phyloP scores from a whole-genome alignment of 1,140 invertebrate species.

The Dryas iulia region DNA sequence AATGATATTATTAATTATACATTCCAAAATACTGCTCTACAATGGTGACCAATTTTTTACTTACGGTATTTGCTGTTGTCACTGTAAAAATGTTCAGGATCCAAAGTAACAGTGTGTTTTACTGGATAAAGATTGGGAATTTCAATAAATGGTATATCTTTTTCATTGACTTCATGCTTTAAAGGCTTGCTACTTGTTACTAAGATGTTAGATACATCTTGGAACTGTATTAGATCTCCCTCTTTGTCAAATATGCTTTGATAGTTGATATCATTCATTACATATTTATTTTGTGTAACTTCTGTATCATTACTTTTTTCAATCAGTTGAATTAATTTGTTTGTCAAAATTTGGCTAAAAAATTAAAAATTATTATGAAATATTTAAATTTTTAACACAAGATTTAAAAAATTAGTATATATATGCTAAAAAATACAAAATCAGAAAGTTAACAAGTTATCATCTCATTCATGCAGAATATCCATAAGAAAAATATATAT shows the following conservation, averaged over 20 bases:
- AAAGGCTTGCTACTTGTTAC: conserved; percentile 84
- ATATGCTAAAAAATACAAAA: too few relatives aligned
- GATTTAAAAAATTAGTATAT: too few relatives aligned
- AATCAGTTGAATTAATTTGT: conserved; percentile 86
- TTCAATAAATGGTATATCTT: conserved; percentile 61
- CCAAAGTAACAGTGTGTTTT: conserved; percentile 85
- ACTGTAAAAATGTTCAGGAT: conserved; percentile 83
- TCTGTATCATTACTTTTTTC: conserved; percentile 82
- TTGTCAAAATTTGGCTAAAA: conserved; percentile 85
- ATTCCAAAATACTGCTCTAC: too few relatives aligned
- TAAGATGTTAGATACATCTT: conserved; percentile 83
- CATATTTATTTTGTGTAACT: conserved; percentile 78
- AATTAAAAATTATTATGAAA: neutral
- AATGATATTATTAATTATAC: neutral
- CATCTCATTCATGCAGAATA: too few relatives aligned
- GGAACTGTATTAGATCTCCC: conserved; percentile 83
- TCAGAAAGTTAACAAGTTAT: too few relatives aligned
- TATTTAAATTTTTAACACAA: too few relatives aligned
- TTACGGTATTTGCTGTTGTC: conserved; percentile 86
- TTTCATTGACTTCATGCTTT: conserved; percentile 75
- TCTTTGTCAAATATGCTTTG: conserved; percentile 83
- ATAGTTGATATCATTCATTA: conserved; percentile 81
- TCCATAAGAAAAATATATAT: too few relatives aligned
- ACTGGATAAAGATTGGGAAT: conserved; percentile 88
- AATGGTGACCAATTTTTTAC: conserved; percentile 49